A percentile compares a stretch with the other conserved stretches of the same genome.
Evolutionary conservation across 2,888 invertebrate genomes (phyloP).

Genomic region (Callyntrura guangdongensis): DNA sequence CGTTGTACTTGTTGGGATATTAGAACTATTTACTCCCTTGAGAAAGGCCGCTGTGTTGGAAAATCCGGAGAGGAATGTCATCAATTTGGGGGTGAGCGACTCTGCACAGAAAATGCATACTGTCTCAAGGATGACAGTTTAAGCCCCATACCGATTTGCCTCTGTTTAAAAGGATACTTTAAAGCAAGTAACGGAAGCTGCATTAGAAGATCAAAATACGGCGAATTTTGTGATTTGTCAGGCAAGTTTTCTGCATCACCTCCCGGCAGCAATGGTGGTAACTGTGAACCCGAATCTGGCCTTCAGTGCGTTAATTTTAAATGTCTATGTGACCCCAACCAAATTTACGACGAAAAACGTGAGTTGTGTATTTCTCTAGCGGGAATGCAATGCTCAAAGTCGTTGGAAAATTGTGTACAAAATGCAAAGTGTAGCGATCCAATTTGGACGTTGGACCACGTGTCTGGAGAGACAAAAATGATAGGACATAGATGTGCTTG

Average conservation of each 20-base stretch:
- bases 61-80: constrained; percentile 76
- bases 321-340: constrained; percentile 76
- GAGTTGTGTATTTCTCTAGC: constrained; percentile 76
- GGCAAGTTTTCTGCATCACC: constrained; percentile 58
- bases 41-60: constrained; percentile 69
- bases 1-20: constrained; percentile 78
- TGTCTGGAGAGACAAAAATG: constrained; percentile 78
- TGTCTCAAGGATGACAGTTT: constrained; percentile 75
- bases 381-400: constrained; percentile 75
- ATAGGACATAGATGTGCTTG: constrained; percentile 76
- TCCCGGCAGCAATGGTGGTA: background rate
- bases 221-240: constrained; percentile 74
- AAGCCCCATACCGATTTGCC: constrained; percentile 73
- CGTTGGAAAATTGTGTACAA: constrained; percentile 76
- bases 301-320: constrained; percentile 76
- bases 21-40: constrained; percentile 65
- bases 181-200: constrained; percentile 77
- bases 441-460: constrained; percentile 77
- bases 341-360: constrained; percentile 73
- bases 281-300: constrained; percentile 75
- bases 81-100: constrained; percentile 70
- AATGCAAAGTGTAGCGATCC: constrained; percentile 78
- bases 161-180: constrained; percentile 80
- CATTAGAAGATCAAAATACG: constrained; percentile 66
- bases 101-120: constrained; percentile 78